A percentile compares a stretch with the other conserved stretches of the same genome.
phyloP scores from a whole-genome alignment of 2,888 invertebrate genomes.

The Teinopalpus imperialis region DNA sequence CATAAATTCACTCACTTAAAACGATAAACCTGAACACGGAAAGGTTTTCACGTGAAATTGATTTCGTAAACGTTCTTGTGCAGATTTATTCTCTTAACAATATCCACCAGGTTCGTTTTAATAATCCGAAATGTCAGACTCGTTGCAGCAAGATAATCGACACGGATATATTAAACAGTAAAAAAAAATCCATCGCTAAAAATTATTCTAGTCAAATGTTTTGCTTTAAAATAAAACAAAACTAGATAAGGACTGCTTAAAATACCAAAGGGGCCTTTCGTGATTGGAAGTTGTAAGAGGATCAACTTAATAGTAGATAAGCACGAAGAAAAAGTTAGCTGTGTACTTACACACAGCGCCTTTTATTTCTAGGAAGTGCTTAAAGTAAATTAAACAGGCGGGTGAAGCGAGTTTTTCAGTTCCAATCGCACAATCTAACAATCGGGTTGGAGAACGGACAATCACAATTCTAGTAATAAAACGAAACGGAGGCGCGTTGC shows the following conservation, averaged over 20 bases:
- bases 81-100: too few species aligned
- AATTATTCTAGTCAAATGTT: too few species aligned
- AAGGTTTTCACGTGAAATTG: conserved; percentile 58
- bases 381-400: conserved; percentile 56
- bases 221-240: conserved; percentile 40
- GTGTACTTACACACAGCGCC: conserved; percentile 42
- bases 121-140: too few species aligned
- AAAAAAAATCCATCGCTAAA: too few species aligned
- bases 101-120: too few species aligned
- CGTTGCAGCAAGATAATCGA: too few species aligned
- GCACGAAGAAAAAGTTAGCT: conserved; percentile 63
- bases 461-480: conserved; percentile 53
- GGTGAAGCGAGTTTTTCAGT: conserved; percentile 50
- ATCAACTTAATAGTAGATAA: conserved; percentile 54
- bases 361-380: conserved; percentile 66
- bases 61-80: conserved; percentile 48
- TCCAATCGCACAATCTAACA: conserved; percentile 50
- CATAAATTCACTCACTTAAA: conserved; percentile 70
- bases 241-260: conserved; percentile 49
- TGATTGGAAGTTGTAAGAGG: conserved; percentile 57
- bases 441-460: conserved; percentile 54
- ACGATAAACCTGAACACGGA: conserved; percentile 61
- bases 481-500: conserved; percentile 48
- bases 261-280: conserved; percentile 54
- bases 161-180: too few species aligned